Conservation (phyloP, 2,797 vertebrate species). For the Coendou prehensilis region DNA sequence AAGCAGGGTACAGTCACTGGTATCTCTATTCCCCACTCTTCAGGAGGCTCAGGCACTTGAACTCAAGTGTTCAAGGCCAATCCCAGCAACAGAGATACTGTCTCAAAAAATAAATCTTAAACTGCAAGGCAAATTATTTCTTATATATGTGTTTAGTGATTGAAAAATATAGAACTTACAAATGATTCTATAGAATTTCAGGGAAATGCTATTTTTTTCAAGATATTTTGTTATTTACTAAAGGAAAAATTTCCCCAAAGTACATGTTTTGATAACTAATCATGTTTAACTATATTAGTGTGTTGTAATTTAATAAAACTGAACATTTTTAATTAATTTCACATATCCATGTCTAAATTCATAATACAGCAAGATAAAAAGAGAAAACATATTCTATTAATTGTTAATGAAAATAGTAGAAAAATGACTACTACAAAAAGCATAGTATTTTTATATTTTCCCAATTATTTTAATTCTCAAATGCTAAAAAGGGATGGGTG, state of each 20-base stretch:
- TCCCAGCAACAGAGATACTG: not conserved
- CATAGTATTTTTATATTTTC: not conserved
- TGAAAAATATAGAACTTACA: not conserved
- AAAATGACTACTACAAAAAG: not conserved
- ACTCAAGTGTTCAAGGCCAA: not conserved
- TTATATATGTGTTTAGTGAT: not conserved
- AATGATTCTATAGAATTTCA: not conserved
- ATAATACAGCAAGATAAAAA: not conserved
- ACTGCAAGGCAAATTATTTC: not conserved
- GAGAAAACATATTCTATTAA: not conserved
- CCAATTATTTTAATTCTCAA: not conserved
- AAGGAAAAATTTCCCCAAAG: not conserved
- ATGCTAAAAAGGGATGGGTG: not conserved
- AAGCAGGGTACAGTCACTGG: no score
- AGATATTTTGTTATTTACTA: not conserved
- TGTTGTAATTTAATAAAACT: not conserved
- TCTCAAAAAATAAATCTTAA: not conserved
- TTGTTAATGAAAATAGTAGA: not conserved
- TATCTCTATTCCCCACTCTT: fast-evolving
- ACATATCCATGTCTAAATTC: not conserved
- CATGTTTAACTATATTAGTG: not conserved
- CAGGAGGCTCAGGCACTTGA: not conserved
- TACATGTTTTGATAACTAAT: not conserved
- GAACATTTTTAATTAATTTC: not conserved
- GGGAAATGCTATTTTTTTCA: not conserved